phyloP scores from a whole-genome alignment of 2,888 invertebrate species.

The Anthophora plumipes region DNA sequence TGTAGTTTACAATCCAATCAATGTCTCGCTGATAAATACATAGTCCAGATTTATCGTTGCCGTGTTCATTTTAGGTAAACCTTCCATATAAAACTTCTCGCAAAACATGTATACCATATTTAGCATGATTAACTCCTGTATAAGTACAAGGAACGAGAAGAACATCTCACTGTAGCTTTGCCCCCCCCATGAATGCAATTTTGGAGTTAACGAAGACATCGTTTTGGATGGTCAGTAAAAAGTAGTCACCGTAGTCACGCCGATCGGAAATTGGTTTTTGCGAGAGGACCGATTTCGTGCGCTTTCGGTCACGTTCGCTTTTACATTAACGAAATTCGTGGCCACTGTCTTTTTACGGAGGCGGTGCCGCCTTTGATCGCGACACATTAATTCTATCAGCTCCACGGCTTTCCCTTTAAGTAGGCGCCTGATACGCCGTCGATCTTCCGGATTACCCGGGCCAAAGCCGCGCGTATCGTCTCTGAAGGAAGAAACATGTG shows the following conservation, averaged over 20 bases:
- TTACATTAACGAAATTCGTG: conserved; percentile 54
- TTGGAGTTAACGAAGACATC: conserved; percentile 47
- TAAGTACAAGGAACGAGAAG: not conserved
- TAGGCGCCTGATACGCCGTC: conserved; percentile 39
- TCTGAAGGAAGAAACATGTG: conserved; percentile 29
- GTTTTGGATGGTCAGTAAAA: conserved; percentile 40
- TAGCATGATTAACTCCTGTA: not conserved
- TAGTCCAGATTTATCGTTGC: too few relatives aligned
- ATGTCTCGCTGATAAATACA: too few relatives aligned
- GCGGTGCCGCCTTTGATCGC: conserved; percentile 50
- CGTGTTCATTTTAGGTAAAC: too few relatives aligned
- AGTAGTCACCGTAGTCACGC: conserved; percentile 34
- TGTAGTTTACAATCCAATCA: too few relatives aligned
- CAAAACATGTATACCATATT: not conserved
- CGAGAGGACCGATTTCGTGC: conserved; percentile 24
- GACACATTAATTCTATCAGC: conserved; percentile 49
- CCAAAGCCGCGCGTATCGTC: conserved; percentile 22
- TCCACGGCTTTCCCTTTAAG: conserved; percentile 53
- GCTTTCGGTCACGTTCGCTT: conserved; percentile 46
- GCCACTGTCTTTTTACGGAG: conserved; percentile 25
- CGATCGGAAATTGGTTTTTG: conserved; percentile 34
- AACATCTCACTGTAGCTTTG: not conserved
- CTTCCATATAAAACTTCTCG: too few relatives aligned
- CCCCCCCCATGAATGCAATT: conserved; percentile 8
- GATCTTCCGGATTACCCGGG: conserved; percentile 42